A percentile compares a stretch with the other conserved stretches of the same genome.
Conservation (phyloP, 2,888 invertebrate genomes). For the Iphiclides podalirius region DNA sequence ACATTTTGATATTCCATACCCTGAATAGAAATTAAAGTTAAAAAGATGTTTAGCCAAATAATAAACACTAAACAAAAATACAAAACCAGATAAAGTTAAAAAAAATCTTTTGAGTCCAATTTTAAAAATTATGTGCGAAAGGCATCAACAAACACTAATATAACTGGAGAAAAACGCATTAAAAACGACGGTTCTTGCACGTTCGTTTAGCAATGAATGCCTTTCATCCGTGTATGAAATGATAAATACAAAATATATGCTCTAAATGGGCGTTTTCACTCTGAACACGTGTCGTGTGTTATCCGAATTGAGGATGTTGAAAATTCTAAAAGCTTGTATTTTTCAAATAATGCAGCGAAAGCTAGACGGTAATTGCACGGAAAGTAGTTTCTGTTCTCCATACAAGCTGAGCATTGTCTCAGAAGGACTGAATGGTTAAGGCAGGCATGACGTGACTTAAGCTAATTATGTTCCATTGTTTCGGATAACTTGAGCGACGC, state of each 20-base stretch:
- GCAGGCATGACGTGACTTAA: slow-evolving; percentile 22
- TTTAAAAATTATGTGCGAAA: no score
- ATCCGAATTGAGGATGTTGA: slow-evolving; percentile 5
- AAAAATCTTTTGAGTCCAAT: not conserved
- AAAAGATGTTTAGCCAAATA: not conserved
- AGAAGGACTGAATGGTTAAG: slow-evolving; percentile 11
- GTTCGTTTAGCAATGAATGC: slow-evolving; percentile 1
- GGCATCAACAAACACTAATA: no score
- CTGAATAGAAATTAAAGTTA: not conserved
- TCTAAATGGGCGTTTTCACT: not conserved
- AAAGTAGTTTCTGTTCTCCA: slow-evolving; percentile 14
- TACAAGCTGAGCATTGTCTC: slow-evolving; percentile 19
- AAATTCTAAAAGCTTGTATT: slow-evolving; percentile 13
- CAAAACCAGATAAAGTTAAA: not conserved
- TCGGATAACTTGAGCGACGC: slow-evolving; percentile 17
- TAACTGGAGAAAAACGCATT: not conserved
- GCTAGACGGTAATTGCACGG: slow-evolving; percentile 17
- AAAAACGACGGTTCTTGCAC: not conserved
- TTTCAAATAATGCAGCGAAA: slow-evolving; percentile 13
- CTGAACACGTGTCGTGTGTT: slow-evolving; percentile 14
- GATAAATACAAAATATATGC: slow-evolving; percentile 3
- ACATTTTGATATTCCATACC: not conserved
- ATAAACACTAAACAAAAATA: not conserved
- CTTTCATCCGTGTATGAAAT: not conserved
- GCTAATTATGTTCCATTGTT: slow-evolving; percentile 22